Conservation (phyloP, 2,888 invertebrate genomes). For the Scaptomyza caliginosa region DNA sequence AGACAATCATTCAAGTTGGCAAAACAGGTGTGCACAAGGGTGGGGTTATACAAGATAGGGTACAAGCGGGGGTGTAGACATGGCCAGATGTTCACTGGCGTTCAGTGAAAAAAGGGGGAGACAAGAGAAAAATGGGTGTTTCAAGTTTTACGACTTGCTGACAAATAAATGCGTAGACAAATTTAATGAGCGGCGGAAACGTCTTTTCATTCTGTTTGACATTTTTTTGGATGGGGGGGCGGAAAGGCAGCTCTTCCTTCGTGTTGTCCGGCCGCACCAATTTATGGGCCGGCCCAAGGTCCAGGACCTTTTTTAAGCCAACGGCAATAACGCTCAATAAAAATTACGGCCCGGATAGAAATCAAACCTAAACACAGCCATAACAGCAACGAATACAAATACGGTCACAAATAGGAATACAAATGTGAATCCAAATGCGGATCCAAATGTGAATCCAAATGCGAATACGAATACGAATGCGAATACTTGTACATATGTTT, state of each 20-base stretch:
- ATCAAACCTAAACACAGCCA: slow-evolving; percentile 41
- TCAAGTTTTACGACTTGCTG: slow-evolving; percentile 77
- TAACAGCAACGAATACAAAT: slow-evolving; percentile 1
- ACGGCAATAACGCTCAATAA: slow-evolving; percentile 56
- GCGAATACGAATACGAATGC: slow-evolving; percentile 14
- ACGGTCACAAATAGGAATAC: slow-evolving; percentile 11
- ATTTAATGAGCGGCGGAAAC: slow-evolving; percentile 82
- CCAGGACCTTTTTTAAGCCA: slow-evolving; percentile 41
- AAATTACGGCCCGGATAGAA: slow-evolving; percentile 59
- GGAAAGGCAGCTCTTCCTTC: not conserved
- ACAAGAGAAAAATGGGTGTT: slow-evolving; percentile 62
- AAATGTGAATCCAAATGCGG: slow-evolving; percentile 1
- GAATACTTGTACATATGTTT: slow-evolving; percentile 39
- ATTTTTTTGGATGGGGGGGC: not conserved
- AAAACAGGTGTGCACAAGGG: slow-evolving; percentile 31
- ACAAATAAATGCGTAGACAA: slow-evolving; percentile 81
- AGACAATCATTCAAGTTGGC: not conserved
- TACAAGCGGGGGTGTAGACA: not conserved
- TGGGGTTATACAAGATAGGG: not conserved
- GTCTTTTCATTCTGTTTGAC: slow-evolving; percentile 61
- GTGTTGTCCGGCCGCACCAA: slow-evolving; percentile 27
- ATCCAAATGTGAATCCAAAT: slow-evolving; percentile 21
- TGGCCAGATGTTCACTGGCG: slow-evolving; percentile 4
- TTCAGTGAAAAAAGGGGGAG: slow-evolving; percentile 44
- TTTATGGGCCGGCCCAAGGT: slow-evolving; percentile 31